These are phyloP conservation scores for Sebastes alutus DNA, from an alignment of 2,797 vertebrate genomes.

Conservation along the genomic window DNA sequence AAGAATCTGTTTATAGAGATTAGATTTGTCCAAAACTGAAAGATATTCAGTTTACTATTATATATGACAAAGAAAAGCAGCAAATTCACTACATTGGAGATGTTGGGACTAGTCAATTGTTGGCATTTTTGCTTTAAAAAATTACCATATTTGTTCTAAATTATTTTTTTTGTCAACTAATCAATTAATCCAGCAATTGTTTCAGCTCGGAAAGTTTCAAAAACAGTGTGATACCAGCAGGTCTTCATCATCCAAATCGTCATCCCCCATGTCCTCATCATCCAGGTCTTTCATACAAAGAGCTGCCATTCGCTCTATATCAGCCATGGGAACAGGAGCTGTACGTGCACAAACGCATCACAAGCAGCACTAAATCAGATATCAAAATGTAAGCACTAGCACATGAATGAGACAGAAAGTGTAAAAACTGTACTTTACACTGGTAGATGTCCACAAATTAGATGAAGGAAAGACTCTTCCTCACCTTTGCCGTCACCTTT, in stretches of 20 bases:
- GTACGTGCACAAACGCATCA: neutral
- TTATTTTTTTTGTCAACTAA: neutral
- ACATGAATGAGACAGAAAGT: neutral
- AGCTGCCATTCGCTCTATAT: slow-evolving; percentile 92
- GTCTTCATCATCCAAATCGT: slow-evolving; percentile 87
- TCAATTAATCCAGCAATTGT: neutral
- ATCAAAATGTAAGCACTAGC: neutral
- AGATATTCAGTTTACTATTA: neutral
- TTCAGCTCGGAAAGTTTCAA: neutral
- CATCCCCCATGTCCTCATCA: slow-evolving; percentile 83
- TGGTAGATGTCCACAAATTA: neutral
- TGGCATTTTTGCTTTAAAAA: neutral
- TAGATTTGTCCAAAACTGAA: no score
- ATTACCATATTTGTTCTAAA: neutral
- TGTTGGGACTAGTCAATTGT: neutral
- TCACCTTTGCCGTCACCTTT: slow-evolving; percentile 82
- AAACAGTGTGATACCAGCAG: slow-evolving; percentile 83
- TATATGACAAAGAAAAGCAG: neutral
- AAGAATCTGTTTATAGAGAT: no score
- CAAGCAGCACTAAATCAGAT: neutral
- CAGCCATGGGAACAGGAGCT: slow-evolving; percentile 89
- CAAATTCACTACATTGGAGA: neutral
- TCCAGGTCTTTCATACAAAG: slow-evolving; percentile 93
- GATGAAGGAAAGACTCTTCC: neutral
- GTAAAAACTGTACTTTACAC: neutral